phyloP scores from a whole-genome alignment of 2,797 vertebrate genomes.

The Steatocranus sp. region DNA sequence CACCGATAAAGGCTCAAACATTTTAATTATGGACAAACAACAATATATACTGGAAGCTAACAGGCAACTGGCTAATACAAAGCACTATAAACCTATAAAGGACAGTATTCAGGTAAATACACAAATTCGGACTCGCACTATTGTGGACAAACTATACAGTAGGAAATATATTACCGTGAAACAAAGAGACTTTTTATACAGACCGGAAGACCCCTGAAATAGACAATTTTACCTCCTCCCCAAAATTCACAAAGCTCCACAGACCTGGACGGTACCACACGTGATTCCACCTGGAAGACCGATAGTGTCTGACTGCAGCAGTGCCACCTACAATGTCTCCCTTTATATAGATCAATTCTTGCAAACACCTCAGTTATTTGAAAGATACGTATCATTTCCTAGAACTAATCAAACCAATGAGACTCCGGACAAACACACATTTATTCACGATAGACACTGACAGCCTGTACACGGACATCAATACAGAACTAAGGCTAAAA shows the following conservation, averaged over 20 bases:
- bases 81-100: neutral
- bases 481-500: neutral
- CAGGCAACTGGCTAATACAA: neutral
- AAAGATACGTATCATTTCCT: neutral
- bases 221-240: neutral
- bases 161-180: neutral
- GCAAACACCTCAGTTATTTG: neutral
- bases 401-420: neutral
- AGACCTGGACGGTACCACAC: neutral
- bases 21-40: neutral
- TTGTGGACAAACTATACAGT: neutral
- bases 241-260: neutral
- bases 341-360: fast-evolving
- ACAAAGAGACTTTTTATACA: neutral
- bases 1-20: fast-evolving
- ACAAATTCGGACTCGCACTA: neutral
- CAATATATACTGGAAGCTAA: neutral
- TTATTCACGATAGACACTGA: fast-evolving
- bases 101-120: neutral
- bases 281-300: neutral
- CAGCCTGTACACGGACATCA: fast-evolving
- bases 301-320: neutral
- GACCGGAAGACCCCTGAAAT: neutral
- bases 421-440: fast-evolving
- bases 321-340: neutral